Base-by-base conservation (phyloP, 2,888 invertebrate species). In the Heteromurus nitidus region DNA sequence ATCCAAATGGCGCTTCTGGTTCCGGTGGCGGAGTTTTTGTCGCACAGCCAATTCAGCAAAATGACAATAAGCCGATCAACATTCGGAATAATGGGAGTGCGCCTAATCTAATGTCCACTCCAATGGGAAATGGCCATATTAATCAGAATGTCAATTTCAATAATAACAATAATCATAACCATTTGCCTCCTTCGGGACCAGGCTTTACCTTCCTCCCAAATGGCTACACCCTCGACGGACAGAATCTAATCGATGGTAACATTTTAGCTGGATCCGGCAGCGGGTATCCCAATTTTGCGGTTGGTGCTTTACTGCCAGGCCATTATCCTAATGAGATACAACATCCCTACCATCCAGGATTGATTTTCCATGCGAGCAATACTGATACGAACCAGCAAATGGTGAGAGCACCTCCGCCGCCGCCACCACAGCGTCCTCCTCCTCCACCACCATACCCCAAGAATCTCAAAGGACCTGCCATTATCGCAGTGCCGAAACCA, bases 401-500 rank as follows among this genome's bases (percentile, higher is more conserved):
- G 20, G 42, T 9, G 44, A n/a, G n/a, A n/a, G n/a, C n/a, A n/a
- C n/a, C n/a, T n/a, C n/a, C 18, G n/a, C 11, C 64, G n/a, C 31
- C 3, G 36, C 53, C 53, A n/a, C 60, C 60, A 18, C 60, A 3
- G 5, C 53, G 7, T 0, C 77, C 47, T 0, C 65, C 65, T 24
- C 65, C 65, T 22, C 77, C 79, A 0, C 79, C 69, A 30, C 77
- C 64, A 26, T 70, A 73, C 20, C 80, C 80, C 13, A 73, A 77
- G 22, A 77, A 77, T 26, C 18, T 77, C 1, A 77, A 77, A 53
- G 77, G 77, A 2, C 77, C 77, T 11, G 79, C 72, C 1, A 80
- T 80, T 3, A 80, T 80, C n/a, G 79, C 79, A 3, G 79, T 80
- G 9, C 79, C 79, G 18, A 79, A 80, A 28, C 70, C 20, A 30